Evolutionary conservation across 1,140 invertebrate species (phyloP).

Genomic region (Leptinotarsa defecta): DNA sequence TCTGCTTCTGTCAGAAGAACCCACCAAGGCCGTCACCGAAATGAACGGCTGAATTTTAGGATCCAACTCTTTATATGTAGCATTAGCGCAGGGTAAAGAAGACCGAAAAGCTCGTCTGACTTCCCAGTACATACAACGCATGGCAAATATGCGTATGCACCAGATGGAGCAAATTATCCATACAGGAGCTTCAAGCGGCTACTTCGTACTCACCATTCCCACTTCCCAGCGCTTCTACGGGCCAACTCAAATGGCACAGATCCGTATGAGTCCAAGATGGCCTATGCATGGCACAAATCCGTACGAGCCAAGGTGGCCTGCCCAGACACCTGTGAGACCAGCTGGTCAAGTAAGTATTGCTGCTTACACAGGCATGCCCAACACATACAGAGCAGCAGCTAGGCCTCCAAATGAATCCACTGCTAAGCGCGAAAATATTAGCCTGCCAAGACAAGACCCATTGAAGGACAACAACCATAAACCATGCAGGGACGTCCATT

Average conservation of each 20-base stretch:
- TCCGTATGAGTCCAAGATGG: conserved; percentile 78
- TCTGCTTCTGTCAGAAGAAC: conserved; percentile 98
- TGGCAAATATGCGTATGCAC: conserved; percentile 95
- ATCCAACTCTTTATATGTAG: conserved; percentile 75
- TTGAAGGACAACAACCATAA: conserved; percentile 74
- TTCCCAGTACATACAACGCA: conserved; percentile 96
- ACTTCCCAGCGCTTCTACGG: conserved; percentile 85
- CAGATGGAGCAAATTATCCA: conserved; percentile 91
- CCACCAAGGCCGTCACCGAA: conserved; percentile 98
- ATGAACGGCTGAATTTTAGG: conserved; percentile 98
- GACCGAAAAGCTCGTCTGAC: conserved; percentile 96
- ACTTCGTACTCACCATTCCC: conserved; percentile 89
- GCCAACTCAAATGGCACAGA: conserved; percentile 81
- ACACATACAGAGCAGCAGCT: conserved; percentile 61
- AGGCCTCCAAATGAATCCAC: conserved; percentile 64
- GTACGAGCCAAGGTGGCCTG: conserved; percentile 87
- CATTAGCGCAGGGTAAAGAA: conserved; percentile 95
- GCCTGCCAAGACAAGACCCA: conserved; percentile 74
- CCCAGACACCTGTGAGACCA: conserved; percentile 74
- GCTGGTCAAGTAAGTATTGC: conserved; percentile 71
- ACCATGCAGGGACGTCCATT: conserved; percentile 59
- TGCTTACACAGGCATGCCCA: conserved; percentile 70
- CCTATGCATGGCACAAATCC: conserved; percentile 71
- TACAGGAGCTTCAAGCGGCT: conserved; percentile 76
- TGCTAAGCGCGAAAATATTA: conserved; percentile 62